Evolutionary conservation across 2,113 vertebrate species (phyloP), one percentile per base, ranked within the genome.

Genomic region (Psittacula cyanocephala): DNA sequence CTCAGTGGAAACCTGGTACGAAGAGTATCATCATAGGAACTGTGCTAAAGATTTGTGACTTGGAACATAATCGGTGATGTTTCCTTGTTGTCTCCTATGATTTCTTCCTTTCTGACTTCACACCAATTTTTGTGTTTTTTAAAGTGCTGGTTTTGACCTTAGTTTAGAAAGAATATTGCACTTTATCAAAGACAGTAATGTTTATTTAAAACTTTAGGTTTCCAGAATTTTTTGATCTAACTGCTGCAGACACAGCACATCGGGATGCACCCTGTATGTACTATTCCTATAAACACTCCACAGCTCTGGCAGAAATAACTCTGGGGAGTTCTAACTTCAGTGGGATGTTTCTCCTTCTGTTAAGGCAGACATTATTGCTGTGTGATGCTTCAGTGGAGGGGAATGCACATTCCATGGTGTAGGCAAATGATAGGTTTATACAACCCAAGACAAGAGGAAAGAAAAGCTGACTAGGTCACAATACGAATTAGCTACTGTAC

Each of bases 21-120:
- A 55, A 55, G 75, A 49, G 25, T 47, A 65, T 19, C 1, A 0
- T 46, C 0, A 0, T 33, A 65, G 81, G 13, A 77, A 18, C 33
- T 25, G 22, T 1, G 3, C 12, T 46, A 16, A 37, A 41, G 29
- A 24, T 52, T 41, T 81, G 39, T 31, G 7, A 43, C 35, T 18
- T 84, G 16, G 13, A 59, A 60, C 7, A 11, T 35, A 63, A 50
- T 4, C 29, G 12, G 8, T 47, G 29, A 50, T 60, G 22, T 57
- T 81, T 77, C 65, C 46, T 77, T 24, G 43, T 17, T 62, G 43
- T 62, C 10, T 71, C 44, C 14, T 46, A 8, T 2, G 12, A 82
- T 70, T 77, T 60, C 3, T 2, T 88, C n/a, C 17, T 79, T 87
- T 90, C 67, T 64, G 24, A 68, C 17, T 63, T 70, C 29, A 72